A percentile compares a stretch with the other conserved stretches of the same genome.
These are phyloP conservation scores for Auanema sp. DNA, from an alignment of 2,888 invertebrate species.

Conservation along the genomic window DNA sequence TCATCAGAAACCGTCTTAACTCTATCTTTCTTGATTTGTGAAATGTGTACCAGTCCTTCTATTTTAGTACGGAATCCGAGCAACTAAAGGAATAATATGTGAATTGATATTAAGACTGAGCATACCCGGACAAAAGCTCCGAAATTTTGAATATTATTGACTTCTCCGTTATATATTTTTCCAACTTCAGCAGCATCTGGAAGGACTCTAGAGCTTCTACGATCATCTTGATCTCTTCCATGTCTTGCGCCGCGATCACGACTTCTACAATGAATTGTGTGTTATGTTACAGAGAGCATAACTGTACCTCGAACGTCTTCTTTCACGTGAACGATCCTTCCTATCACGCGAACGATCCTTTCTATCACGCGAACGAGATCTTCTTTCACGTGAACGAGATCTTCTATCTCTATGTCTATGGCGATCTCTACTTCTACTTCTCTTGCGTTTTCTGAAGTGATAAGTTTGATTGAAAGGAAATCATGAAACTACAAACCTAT, in stretches of 20 bases:
- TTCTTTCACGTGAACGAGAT: slow-evolving; percentile 8
- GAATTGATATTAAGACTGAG: slow-evolving; percentile 1
- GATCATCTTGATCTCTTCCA: background rate
- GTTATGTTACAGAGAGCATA: slow-evolving; percentile 7
- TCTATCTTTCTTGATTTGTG: slow-evolving; percentile 71
- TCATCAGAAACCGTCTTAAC: slow-evolving; percentile 93
- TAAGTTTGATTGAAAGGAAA: background rate
- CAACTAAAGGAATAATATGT: slow-evolving; percentile 69
- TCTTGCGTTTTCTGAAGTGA: slow-evolving; percentile 9
- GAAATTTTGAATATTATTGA: slow-evolving; percentile 93
- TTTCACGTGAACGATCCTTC: slow-evolving; percentile 8
- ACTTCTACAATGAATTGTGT: slow-evolving; percentile 19
- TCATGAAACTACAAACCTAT: background rate
- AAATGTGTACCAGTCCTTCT: slow-evolving; percentile 97
- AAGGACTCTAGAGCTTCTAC: slow-evolving; percentile 32
- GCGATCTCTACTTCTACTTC: slow-evolving; percentile 22
- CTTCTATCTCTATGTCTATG: slow-evolving; percentile 25
- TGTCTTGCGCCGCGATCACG: slow-evolving; percentile 17
- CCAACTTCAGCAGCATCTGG: slow-evolving; percentile 69
- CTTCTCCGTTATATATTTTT: slow-evolving; percentile 86
- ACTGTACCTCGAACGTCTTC: slow-evolving; percentile 22
- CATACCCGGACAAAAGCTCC: slow-evolving; percentile 84
- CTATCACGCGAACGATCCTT: no score
- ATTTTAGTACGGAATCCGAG: slow-evolving; percentile 83
- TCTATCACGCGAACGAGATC: no score